A percentile compares a stretch with the other conserved stretches of the same genome.
Conservation (phyloP, 2,888 invertebrate genomes). For the Hypercompe scribonia region DNA sequence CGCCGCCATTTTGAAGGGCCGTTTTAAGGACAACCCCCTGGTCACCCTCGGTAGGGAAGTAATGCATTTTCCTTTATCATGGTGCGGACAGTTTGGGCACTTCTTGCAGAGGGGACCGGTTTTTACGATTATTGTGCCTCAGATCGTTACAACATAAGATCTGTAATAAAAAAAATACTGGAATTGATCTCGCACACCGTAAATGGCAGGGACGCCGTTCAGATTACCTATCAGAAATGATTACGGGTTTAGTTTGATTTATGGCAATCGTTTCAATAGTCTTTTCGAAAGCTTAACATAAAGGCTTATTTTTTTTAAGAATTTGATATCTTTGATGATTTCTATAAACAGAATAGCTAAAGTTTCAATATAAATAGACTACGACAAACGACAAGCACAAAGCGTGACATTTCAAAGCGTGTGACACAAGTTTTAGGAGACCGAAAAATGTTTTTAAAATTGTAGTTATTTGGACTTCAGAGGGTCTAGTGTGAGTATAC, state of each 20-base stretch:
- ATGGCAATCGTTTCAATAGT: slow-evolving; percentile 22
- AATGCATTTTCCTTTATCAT: slow-evolving; percentile 86
- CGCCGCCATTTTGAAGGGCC: slow-evolving; percentile 79
- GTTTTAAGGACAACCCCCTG: slow-evolving; percentile 76
- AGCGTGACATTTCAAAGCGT: slow-evolving; percentile 70
- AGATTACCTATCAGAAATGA: slow-evolving; percentile 25
- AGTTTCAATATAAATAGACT: slow-evolving; percentile 65
- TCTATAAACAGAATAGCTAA: slow-evolving; percentile 60
- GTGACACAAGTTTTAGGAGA: slow-evolving; percentile 71
- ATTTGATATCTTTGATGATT: slow-evolving; percentile 26
- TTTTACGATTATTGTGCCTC: slow-evolving; percentile 84
- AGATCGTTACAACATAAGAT: slow-evolving; percentile 74
- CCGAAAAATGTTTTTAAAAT: slow-evolving; percentile 81
- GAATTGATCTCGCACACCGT: slow-evolving; percentile 64
- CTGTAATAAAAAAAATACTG: slow-evolving; percentile 71
- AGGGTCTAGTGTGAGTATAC: slow-evolving; percentile 42
- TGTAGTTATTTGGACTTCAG: slow-evolving; percentile 72
- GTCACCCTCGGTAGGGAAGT: slow-evolving; percentile 76
- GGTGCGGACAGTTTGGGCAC: slow-evolving; percentile 80
- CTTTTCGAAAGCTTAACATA: neutral
- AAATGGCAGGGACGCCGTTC: slow-evolving; percentile 51
- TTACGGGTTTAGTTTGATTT: slow-evolving; percentile 27
- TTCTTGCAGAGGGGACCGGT: slow-evolving; percentile 76
- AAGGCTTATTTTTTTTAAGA: neutral
- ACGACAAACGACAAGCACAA: slow-evolving; percentile 69